Percentiles rank a stretch among this genome's conserved stretches.
phyloP scores from a whole-genome alignment of 1,140 invertebrate species.

The Diachasmimorpha longicaudata region DNA sequence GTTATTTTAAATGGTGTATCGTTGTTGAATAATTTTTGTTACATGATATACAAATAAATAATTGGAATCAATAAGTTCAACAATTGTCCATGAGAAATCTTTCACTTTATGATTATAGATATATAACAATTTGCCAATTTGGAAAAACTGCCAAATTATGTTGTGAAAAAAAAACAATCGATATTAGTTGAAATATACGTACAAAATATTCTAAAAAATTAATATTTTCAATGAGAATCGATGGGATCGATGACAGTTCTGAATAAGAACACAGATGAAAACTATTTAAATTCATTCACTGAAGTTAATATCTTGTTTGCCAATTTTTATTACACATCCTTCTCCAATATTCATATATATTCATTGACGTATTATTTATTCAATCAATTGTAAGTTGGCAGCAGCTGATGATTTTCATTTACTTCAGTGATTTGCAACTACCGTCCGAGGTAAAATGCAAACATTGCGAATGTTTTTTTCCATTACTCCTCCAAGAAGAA shows the following conservation, averaged over 20 bases:
- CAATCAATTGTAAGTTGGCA: neutral
- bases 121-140: neutral
- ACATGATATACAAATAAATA: neutral
- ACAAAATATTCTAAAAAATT: slow-evolving; percentile 2
- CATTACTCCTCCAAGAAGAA: slow-evolving; percentile 97
- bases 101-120: slow-evolving; percentile 3
- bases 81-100: neutral
- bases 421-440: neutral
- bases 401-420: neutral
- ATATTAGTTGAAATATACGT: slow-evolving; percentile 4
- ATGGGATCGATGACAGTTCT: neutral
- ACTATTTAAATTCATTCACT: neutral
- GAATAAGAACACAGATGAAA: neutral
- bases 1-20: neutral
- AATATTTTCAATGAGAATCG: neutral
- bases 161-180: neutral
- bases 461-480: neutral
- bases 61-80: neutral
- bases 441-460: neutral
- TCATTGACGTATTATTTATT: neutral
- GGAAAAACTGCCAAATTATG: neutral
- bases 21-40: neutral
- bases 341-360: neutral
- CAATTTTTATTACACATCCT: neutral
- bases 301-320: neutral